phyloP scores from a whole-genome alignment of 35 echinoderm and acorn worm genomes.

The Lytechinus pictus region DNA sequence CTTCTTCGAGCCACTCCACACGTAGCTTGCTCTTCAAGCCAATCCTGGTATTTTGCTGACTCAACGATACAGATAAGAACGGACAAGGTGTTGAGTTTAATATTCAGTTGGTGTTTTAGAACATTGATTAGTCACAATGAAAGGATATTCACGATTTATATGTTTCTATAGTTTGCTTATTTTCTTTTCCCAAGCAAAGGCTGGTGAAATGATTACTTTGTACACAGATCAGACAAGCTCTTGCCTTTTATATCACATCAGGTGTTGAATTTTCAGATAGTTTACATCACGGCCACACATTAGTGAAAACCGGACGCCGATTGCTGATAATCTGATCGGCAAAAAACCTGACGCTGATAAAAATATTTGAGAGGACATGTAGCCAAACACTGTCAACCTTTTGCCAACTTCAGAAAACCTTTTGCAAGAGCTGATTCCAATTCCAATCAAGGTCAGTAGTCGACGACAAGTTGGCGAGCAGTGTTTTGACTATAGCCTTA shows the following conservation, averaged over 20 bases:
- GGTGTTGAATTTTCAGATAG: too few relatives aligned
- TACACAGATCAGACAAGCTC: too few relatives aligned
- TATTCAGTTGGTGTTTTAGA: constrained; percentile 8
- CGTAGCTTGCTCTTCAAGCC: too few relatives aligned
- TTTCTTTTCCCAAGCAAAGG: background rate
- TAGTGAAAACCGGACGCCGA: background rate
- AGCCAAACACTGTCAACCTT: constrained; percentile 19
- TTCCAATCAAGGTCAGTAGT: background rate
- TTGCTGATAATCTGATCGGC: constrained; percentile 2
- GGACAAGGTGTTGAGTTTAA: background rate
- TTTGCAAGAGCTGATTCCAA: background rate
- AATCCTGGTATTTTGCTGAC: too few relatives aligned
- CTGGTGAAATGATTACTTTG: background rate
- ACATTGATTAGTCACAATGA: background rate
- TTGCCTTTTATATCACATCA: too few relatives aligned
- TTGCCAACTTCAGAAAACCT: constrained; percentile 16
- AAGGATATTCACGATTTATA: background rate
- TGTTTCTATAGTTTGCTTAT: constrained; percentile 29
- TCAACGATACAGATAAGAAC: background rate
- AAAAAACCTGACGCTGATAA: constrained; percentile 7
- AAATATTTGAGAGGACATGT: constrained; percentile 24
- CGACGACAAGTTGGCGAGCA: background rate
- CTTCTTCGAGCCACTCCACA: too few relatives aligned
- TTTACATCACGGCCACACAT: background rate
- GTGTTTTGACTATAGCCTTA: background rate